These are phyloP conservation scores for Pantherophis alleghaniensis DNA, from an alignment of 2,797 vertebrate species.

Conservation along the genomic window DNA sequence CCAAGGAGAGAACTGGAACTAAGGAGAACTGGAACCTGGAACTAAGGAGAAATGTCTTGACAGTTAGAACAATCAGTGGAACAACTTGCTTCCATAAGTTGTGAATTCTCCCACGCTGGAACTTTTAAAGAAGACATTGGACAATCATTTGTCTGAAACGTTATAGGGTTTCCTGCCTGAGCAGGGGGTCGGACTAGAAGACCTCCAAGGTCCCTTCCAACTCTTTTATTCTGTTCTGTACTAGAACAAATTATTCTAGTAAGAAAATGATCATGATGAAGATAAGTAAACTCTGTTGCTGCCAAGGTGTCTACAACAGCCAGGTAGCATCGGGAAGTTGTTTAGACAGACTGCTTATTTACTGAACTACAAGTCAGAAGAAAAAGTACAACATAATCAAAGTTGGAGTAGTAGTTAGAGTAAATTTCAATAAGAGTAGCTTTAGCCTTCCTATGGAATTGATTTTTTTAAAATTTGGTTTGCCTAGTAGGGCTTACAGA, in stretches of 20 bases:
- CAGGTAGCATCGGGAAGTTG: not conserved
- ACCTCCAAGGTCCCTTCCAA: too few relatives aligned
- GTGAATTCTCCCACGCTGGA: too few relatives aligned
- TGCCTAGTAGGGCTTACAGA: not conserved
- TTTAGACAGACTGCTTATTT: not conserved
- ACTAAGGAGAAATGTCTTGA: too few relatives aligned
- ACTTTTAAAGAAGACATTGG: too few relatives aligned
- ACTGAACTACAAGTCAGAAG: not conserved
- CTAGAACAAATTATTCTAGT: not conserved
- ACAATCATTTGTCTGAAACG: too few relatives aligned
- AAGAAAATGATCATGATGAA: not conserved
- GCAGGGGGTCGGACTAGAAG: too few relatives aligned
- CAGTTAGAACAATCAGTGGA: too few relatives aligned
- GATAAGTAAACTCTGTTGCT: not conserved
- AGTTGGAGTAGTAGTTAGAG: not conserved
- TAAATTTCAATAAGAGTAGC: not conserved
- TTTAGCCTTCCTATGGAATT: not conserved
- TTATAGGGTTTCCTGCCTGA: too few relatives aligned
- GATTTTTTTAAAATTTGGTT: not conserved
- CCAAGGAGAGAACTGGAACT: too few relatives aligned
- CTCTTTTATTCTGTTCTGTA: too few relatives aligned
- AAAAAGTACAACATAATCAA: not conserved
- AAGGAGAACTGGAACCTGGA: too few relatives aligned
- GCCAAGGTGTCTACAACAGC: not conserved
- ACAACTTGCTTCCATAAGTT: too few relatives aligned